Conservation (phyloP, 2,888 invertebrate species). For the Urechis unicinctus region DNA sequence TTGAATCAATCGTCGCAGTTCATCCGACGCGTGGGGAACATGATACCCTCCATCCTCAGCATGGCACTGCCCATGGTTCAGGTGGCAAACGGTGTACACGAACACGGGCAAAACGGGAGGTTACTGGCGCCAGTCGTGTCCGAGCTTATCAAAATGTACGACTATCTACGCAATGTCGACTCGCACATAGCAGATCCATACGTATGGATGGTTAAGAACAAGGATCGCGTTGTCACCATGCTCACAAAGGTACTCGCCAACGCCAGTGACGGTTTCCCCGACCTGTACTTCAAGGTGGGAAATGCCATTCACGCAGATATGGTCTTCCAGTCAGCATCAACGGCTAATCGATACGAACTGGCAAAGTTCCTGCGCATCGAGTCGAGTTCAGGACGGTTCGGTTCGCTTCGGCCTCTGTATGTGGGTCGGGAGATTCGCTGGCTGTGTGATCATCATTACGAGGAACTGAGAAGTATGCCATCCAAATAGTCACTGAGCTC, state of each 20-base stretch:
- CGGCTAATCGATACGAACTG: conserved; percentile 20
- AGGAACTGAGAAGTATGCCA: conserved; percentile 23
- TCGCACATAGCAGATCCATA: conserved; percentile 21
- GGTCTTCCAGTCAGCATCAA: conserved; percentile 20
- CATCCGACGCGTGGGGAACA: conserved; percentile 18
- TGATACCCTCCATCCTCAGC: conserved; percentile 18
- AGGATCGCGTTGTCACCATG: conserved; percentile 27
- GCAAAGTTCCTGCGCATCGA: conserved; percentile 23
- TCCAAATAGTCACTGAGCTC: background rate
- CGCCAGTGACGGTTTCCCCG: conserved; percentile 24
- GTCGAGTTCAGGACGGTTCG: conserved; percentile 23
- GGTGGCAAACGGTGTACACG: conserved; percentile 24
- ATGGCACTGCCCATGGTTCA: conserved; percentile 27
- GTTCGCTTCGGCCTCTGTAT: conserved; percentile 23
- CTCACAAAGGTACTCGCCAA: conserved; percentile 26
- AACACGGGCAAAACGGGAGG: conserved; percentile 21
- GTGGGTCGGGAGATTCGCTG: conserved; percentile 24
- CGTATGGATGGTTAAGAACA: conserved; percentile 26
- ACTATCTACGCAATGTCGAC: conserved; percentile 25
- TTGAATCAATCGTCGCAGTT: conserved; percentile 20
- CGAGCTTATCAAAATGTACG: conserved; percentile 26
- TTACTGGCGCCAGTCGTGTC: conserved; percentile 23
- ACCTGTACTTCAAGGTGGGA: conserved; percentile 27
- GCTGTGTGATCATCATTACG: conserved; percentile 26
- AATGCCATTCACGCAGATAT: conserved; percentile 22